phyloP scores from a whole-genome alignment of 2,113 vertebrate genomes.

The Chaetorhynchus papuensis region DNA sequence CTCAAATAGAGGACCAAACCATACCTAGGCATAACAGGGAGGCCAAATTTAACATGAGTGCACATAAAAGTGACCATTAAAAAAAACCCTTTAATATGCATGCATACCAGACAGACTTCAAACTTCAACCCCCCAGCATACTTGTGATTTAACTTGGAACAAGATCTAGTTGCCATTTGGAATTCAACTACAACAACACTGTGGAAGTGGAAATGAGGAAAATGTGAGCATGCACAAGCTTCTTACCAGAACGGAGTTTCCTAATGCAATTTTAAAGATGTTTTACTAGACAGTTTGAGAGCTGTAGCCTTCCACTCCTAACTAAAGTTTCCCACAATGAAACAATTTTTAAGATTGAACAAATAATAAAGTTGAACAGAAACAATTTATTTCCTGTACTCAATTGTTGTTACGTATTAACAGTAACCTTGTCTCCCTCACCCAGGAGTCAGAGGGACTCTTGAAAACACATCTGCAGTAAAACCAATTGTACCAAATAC shows the following conservation, averaged over 20 bases:
- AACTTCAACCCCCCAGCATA: background rate
- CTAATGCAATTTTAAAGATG: background rate
- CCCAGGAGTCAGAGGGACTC: background rate
- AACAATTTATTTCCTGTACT: background rate
- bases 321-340: background rate
- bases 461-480: background rate
- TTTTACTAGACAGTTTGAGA: background rate
- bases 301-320: background rate
- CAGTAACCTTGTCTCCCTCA: background rate
- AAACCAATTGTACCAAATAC: background rate
- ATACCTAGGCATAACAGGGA: slow-evolving; percentile 67
- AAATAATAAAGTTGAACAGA: background rate
- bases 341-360: background rate
- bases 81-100: background rate
- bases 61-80: slow-evolving; percentile 14
- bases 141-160: background rate
- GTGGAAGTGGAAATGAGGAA: background rate
- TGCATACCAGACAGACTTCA: slow-evolving; percentile 18
- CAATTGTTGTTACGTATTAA: background rate
- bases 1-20: slow-evolving; percentile 54
- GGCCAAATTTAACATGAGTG: slow-evolving; percentile 52
- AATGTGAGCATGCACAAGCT: background rate
- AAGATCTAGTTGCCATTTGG: background rate
- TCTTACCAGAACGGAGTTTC: background rate
- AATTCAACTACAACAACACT: background rate